Conservation (phyloP, 2,888 invertebrate genomes). For the Loripinus fragilis region DNA sequence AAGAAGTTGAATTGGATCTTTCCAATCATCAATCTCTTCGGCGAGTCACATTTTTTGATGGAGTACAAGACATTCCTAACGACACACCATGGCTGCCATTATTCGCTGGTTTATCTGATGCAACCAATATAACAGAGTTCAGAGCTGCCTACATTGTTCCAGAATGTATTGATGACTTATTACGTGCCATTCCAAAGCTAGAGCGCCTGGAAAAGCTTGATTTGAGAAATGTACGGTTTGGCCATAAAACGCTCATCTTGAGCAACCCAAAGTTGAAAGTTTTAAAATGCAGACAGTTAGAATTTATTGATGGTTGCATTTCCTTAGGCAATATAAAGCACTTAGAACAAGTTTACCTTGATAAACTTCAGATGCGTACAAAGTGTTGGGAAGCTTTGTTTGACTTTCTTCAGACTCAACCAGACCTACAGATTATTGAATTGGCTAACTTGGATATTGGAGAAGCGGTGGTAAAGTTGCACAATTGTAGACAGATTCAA, state of each 20-base stretch:
- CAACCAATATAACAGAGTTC: not conserved
- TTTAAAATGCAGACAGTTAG: not conserved
- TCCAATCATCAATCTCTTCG: not conserved
- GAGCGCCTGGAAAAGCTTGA: not conserved
- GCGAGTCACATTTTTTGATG: not conserved
- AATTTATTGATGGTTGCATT: not conserved
- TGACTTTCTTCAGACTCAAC: not conserved
- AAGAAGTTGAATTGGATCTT: not conserved
- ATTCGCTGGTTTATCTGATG: not conserved
- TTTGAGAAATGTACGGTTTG: not conserved
- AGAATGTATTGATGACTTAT: not conserved
- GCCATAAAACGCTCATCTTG: not conserved
- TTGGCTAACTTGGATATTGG: not conserved
- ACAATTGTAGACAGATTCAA: not conserved
- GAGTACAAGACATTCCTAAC: not conserved
- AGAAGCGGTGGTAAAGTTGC: not conserved
- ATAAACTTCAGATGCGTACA: not conserved
- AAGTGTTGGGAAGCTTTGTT: not conserved
- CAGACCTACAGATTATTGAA: not conserved
- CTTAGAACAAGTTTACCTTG: not conserved
- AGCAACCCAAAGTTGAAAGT: not conserved
- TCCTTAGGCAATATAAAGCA: not conserved
- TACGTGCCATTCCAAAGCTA: not conserved
- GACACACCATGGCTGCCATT: not conserved
- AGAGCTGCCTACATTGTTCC: conserved; percentile 1